A percentile compares a stretch with the other conserved stretches of the same genome.
phyloP scores from a whole-genome alignment of 2,888 invertebrate species.

The Nemotelus nigrinus region DNA sequence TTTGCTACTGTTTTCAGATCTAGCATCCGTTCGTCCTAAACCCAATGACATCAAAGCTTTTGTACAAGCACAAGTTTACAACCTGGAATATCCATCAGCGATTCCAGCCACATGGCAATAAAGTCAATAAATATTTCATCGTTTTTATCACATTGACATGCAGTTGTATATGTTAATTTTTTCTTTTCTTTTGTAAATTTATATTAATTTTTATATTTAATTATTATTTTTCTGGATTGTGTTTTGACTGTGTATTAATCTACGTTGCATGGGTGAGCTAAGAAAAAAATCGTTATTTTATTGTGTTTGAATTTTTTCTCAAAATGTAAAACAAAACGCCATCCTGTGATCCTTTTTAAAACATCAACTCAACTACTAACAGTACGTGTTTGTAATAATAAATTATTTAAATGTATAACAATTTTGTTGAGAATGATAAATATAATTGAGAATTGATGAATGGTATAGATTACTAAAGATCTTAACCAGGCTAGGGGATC shows the following conservation, averaged over 20 bases:
- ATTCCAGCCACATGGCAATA: slow-evolving; percentile 72
- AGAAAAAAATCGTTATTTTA: not conserved
- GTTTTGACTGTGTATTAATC: too few relatives aligned
- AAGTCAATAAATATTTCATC: slow-evolving; percentile 56
- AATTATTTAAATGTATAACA: slow-evolving; percentile 20
- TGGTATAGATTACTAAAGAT: slow-evolving; percentile 9
- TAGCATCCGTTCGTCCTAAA: slow-evolving; percentile 82
- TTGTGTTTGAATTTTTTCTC: not conserved
- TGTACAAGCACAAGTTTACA: slow-evolving; percentile 84
- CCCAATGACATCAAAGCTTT: slow-evolving; percentile 78
- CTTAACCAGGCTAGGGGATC: not conserved
- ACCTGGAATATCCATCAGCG: slow-evolving; percentile 74
- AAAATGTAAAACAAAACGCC: not conserved
- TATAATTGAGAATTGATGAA: not conserved
- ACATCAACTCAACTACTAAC: not conserved
- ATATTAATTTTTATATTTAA: not conserved
- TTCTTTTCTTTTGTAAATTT: slow-evolving; percentile 11
- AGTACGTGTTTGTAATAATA: not conserved
- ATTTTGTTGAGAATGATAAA: slow-evolving; percentile 5
- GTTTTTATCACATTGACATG: not conserved
- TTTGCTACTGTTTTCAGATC: slow-evolving; percentile 66
- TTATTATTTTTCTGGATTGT: not conserved
- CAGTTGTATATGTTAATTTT: not conserved
- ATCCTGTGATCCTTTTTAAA: not conserved
- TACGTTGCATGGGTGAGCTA: too few relatives aligned